Conservation (phyloP, 2,888 invertebrate genomes). For the Xestia sexstrigata region DNA sequence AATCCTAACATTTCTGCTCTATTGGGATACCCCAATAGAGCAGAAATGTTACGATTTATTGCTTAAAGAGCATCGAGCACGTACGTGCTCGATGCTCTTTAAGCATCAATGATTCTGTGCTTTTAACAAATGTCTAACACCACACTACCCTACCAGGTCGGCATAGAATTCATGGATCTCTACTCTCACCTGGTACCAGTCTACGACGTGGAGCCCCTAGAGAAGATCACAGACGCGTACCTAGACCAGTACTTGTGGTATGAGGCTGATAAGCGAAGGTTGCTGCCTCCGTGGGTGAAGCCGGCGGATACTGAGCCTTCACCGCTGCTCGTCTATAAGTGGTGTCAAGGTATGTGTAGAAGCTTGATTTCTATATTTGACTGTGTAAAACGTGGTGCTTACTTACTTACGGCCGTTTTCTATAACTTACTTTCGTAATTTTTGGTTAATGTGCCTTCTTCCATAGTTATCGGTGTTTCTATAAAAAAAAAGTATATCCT, state of each 20-base stretch:
- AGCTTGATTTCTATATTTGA: not conserved
- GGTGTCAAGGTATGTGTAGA: conserved; percentile 97
- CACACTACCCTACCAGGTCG: conserved; percentile 91
- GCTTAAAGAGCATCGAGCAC: too few species aligned
- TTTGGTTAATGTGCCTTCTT: too few species aligned
- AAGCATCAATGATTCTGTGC: not conserved
- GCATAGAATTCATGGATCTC: conserved; percentile 99
- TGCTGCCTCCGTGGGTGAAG: conserved; percentile 99
- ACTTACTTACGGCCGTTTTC: too few species aligned
- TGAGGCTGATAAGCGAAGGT: conserved; percentile 98
- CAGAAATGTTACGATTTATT: too few species aligned
- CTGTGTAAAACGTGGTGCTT: too few species aligned
- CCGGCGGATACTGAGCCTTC: conserved; percentile 99
- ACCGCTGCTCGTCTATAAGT: conserved; percentile 97
- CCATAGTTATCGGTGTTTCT: too few species aligned
- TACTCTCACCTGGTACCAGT: conserved; percentile 99
- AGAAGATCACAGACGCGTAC: conserved; percentile 99
- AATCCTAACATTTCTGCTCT: too few species aligned
- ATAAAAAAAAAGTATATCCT: too few species aligned
- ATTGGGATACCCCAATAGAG: too few species aligned
- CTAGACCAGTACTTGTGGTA: conserved; percentile 99
- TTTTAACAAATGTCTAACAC: not conserved
- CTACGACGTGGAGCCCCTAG: conserved; percentile 99
- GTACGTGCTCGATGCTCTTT: too few species aligned
- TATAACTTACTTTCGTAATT: too few species aligned